Evolutionary conservation across 2,113 vertebrate species (phyloP).

Genomic region (Capreolus pygargus): DNA sequence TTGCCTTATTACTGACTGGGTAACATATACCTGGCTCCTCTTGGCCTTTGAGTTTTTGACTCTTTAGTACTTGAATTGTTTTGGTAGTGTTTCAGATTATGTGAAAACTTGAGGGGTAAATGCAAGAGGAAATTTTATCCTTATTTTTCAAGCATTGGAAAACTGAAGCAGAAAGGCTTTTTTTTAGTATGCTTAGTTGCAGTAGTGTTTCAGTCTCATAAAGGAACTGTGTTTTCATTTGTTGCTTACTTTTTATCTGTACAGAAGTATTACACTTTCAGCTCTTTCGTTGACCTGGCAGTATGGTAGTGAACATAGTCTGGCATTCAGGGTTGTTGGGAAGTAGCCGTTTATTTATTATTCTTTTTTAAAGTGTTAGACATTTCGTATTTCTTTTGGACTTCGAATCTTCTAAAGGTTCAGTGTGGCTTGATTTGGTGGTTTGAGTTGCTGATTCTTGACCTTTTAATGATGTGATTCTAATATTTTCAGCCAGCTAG

Average conservation of each 20-base stretch:
- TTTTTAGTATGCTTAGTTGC: neutral
- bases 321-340: neutral
- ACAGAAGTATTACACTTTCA: neutral
- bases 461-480: conserved; percentile 5
- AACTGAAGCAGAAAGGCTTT: neutral
- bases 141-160: neutral
- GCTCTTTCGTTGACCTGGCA: neutral
- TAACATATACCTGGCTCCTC: neutral
- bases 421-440: neutral
- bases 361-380: neutral
- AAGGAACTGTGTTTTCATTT: neutral
- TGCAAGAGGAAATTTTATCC: neutral
- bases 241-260: neutral
- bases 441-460: neutral
- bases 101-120: neutral
- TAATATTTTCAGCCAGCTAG: neutral
- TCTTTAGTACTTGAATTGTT: conserved; percentile 6
- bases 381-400: neutral
- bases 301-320: neutral
- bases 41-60: conserved; percentile 7
- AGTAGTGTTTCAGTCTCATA: neutral
- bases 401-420: neutral
- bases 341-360: neutral
- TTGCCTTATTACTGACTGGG: neutral
- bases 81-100: neutral